Conservation (phyloP, 2,888 invertebrate genomes). For the Cantharis nigra region DNA sequence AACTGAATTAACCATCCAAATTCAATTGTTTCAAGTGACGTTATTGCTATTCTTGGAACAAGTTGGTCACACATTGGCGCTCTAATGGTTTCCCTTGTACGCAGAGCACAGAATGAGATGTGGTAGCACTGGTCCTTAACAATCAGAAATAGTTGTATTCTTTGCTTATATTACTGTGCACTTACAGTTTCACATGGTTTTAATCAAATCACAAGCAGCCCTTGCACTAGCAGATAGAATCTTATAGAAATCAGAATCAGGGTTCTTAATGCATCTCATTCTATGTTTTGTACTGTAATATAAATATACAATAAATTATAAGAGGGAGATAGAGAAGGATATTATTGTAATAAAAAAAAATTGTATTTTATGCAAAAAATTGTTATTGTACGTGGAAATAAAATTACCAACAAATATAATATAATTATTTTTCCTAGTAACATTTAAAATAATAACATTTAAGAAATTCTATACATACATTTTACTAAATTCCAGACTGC, state of each 20-base stretch:
- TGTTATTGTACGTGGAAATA: background rate
- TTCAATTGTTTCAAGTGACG: background rate
- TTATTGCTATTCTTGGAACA: background rate
- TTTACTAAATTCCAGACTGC: background rate
- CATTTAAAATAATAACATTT: background rate
- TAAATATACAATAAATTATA: background rate
- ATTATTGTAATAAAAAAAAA: background rate
- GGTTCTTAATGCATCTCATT: background rate
- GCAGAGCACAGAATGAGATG: background rate
- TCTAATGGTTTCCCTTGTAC: background rate
- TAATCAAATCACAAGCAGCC: background rate
- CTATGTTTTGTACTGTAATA: background rate
- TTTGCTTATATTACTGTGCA: background rate
- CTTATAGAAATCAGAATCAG: background rate
- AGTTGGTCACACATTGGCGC: background rate
- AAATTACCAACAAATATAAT: background rate
- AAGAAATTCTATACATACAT: background rate
- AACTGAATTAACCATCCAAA: background rate
- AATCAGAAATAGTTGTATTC: background rate
- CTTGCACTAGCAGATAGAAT: background rate
- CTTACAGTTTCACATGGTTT: background rate
- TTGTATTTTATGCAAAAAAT: background rate
- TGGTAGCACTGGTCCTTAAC: background rate
- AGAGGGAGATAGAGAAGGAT: background rate
- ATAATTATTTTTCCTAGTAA: background rate